Percentiles rank a stretch among this genome's conserved stretches.
phyloP scores from a whole-genome alignment of 2,113 vertebrate genomes.

The Clinocottus analis region DNA sequence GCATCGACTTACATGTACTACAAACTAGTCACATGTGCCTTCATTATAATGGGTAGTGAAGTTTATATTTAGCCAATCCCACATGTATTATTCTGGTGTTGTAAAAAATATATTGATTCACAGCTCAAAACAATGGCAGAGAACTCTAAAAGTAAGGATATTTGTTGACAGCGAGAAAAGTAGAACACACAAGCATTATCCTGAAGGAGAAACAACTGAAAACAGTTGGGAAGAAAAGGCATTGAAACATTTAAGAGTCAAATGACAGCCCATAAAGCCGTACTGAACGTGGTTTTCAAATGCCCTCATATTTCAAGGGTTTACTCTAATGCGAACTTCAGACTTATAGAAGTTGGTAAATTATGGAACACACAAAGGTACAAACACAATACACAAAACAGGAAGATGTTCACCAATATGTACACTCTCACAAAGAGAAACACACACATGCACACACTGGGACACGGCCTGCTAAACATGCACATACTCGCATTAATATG shows the following conservation, averaged over 20 bases:
- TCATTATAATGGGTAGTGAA: conserved; percentile 1
- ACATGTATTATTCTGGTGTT: background rate
- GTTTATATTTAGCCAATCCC: conserved; percentile 21
- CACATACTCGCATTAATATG: conserved; percentile 23
- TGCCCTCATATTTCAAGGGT: background rate
- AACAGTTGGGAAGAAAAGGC: too few species aligned
- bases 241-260: too few species aligned
- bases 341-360: background rate
- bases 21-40: background rate
- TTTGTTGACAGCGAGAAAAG: too few species aligned
- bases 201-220: too few species aligned
- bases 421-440: background rate
- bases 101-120: conserved; percentile 18
- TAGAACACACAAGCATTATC: too few species aligned
- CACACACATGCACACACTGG: background rate
- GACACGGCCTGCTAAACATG: conserved; percentile 27
- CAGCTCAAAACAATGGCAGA: background rate
- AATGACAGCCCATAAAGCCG: too few species aligned
- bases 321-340: conserved; percentile 6
- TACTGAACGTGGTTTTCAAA: too few species aligned
- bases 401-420: background rate
- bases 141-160: too few species aligned
- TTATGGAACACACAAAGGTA: background rate
- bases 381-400: background rate
- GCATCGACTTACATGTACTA: background rate